phyloP scores from a whole-genome alignment of 2,888 invertebrate species.

The Mycogona germanica region DNA sequence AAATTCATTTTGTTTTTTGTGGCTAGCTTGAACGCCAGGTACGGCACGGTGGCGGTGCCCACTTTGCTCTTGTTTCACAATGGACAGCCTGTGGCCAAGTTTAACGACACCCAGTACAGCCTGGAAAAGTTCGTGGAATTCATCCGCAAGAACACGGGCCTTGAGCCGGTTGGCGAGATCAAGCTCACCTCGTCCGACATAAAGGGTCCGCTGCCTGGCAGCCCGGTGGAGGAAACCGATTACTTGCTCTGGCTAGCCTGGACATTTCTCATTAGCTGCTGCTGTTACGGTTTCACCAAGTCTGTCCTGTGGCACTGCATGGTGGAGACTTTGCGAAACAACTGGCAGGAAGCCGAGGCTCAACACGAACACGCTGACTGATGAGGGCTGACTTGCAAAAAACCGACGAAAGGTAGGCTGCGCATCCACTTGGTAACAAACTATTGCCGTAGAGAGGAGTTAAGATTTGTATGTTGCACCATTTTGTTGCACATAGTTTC shows the following conservation, averaged over 20 bases:
- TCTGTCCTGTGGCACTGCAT: slow-evolving; percentile 65
- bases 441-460: too few species aligned
- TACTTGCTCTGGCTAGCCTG: slow-evolving; percentile 70
- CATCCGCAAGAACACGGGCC: slow-evolving; percentile 55
- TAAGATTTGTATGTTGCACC: too few species aligned
- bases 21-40: slow-evolving; percentile 60
- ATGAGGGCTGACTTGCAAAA: slow-evolving; percentile 22
- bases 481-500: too few species aligned
- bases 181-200: slow-evolving; percentile 62
- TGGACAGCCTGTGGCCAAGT: slow-evolving; percentile 70
- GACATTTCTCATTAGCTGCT: slow-evolving; percentile 64
- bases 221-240: slow-evolving; percentile 63
- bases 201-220: slow-evolving; percentile 64
- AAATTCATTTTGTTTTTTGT: slow-evolving; percentile 15
- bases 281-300: slow-evolving; percentile 59
- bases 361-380: slow-evolving; percentile 64
- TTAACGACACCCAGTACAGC: slow-evolving; percentile 66
- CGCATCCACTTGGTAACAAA: too few species aligned
- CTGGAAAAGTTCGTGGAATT: slow-evolving; percentile 66
- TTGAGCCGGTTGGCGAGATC: slow-evolving; percentile 47
- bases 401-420: too few species aligned
- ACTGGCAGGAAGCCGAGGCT: slow-evolving; percentile 78
- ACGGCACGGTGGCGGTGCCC: slow-evolving; percentile 82
- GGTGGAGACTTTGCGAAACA: slow-evolving; percentile 68
- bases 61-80: slow-evolving; percentile 81